A percentile compares a stretch with the other conserved stretches of the same genome.
Conservation (phyloP, 2,113 vertebrate species). For the Thamnophis sirtalis region DNA sequence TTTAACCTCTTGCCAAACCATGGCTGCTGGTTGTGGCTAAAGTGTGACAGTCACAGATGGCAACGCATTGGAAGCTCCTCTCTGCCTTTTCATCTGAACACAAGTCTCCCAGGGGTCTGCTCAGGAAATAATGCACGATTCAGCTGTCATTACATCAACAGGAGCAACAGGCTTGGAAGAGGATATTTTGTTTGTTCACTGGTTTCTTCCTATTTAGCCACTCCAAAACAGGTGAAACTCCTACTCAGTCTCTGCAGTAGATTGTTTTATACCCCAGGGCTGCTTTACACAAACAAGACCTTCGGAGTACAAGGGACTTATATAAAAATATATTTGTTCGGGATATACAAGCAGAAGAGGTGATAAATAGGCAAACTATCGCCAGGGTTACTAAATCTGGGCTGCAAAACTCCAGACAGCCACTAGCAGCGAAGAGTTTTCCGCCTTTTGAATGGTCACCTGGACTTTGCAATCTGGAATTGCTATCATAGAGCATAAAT, state of each 20-base stretch:
- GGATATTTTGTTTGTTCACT: neutral
- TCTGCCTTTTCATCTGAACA: neutral
- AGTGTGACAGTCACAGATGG: conserved; percentile 41
- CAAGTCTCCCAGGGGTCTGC: neutral
- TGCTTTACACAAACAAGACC: neutral
- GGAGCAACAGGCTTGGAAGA: neutral
- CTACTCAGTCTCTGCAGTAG: neutral
- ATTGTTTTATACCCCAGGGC: neutral
- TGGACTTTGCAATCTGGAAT: neutral
- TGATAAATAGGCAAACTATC: neutral
- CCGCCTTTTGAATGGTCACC: neutral
- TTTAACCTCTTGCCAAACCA: conserved; percentile 46
- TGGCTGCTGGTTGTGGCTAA: conserved; percentile 30
- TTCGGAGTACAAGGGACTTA: neutral
- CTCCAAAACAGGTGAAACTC: neutral
- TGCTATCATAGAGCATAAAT: neutral
- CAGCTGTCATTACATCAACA: conserved; percentile 8
- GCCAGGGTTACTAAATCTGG: neutral
- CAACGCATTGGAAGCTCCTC: neutral
- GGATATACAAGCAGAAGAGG: neutral
- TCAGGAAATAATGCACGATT: conserved; percentile 8
- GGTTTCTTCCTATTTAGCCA: neutral
- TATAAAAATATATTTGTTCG: neutral
- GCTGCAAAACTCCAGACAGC: neutral
- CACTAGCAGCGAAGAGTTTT: neutral